Evolutionary conservation across 2,888 invertebrate species (phyloP), one percentile per base, ranked within the genome.

Genomic region (Nymphalis c-album): DNA sequence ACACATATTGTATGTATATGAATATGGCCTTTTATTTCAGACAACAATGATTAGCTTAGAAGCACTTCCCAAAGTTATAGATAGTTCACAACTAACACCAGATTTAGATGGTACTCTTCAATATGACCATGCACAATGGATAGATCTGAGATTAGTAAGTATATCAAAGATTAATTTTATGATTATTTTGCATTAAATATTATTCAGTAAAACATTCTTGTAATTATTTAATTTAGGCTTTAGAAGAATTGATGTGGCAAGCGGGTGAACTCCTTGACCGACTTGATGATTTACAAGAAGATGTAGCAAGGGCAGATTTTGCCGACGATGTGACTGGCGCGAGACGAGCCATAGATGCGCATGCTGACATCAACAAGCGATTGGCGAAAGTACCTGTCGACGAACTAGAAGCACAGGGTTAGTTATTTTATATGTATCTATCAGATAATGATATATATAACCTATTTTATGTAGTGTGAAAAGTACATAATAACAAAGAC

Each of bases 111-210:
- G 99, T 55, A 95, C 96, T 35, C 93, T 99, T 78, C 95, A 95
- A 78, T 99, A 99, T 90, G 98, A 99, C 88, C 98, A 99, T 92
- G 95, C 97, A 75, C 97, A 97, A 84, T 99, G 99, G 99, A 96
- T 99, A 80, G 98, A 99, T 82, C 95, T 98, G 72, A 94, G 99
- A 87, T 90, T 98, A 89, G 92, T 92, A 78, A 88, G 90, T 78
- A 67, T 10, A 40, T 13, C 40, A 40, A 40, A 13, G 40, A 40
- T 13, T 40, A 13, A 4, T 40, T 40, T 4, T 40, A 13, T 40
- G 40, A 40, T 40, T 3, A 40, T 40, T 40, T 40, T 40, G 40
- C 13, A 40, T 40, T 13, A 40, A 40, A 40, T 13, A 13, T 1
- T 13, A 40, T 40, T 40, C 4, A 40, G 2, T 2, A 13, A 40